Evolutionary conservation across 2,888 invertebrate genomes (phyloP), one percentile per base, ranked within the genome.

Genomic region (Eretmocerus hayati): DNA sequence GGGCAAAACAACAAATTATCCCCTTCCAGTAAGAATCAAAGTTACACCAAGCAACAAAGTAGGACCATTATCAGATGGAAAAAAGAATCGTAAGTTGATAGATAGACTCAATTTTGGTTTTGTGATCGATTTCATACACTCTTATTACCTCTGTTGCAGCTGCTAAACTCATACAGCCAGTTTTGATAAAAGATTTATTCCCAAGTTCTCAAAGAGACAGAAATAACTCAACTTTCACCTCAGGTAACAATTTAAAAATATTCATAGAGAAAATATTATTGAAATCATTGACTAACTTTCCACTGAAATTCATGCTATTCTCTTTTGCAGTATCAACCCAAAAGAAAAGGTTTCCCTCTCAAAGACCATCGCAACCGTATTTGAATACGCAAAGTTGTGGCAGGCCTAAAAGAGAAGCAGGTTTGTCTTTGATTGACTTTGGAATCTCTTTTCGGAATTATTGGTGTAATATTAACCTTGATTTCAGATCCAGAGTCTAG

Each of bases 181-280:
- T 54, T 9, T 44, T 54, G n/a, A 52, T 54, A 31, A 54, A 54
- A 42, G 50, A 54, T 32, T 47, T 54, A 49, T 36, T 54, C 21
- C 42, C 40, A 44, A 54, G 46, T 23, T 42, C 42, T 23, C 38
- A 49, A 22, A 54, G 49, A 32, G 44, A 39, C 6, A 48, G 9
- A 21, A 38, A 36, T 9, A 42, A 46, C 31, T 18, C 49, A 38
- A 38, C 37, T 22, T 3, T 51, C 16, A 21, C 41, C 9, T 52
- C 51, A 48, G 50, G 53, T 53, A 50, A 35, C 3, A n/a, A 15
- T 19, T 36, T 18, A 35, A 22, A 35, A 16, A 33, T 40, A 21
- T 33, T 13, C 15, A n/a, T n/a, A n/a, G n/a, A n/a, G n/a, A n/a
- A n/a, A n/a, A n/a, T n/a, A n/a, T n/a, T 20, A 33, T 2, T 11